Conservation (phyloP, 2,797 vertebrate genomes). For the Oceanodroma leucorhoa region DNA sequence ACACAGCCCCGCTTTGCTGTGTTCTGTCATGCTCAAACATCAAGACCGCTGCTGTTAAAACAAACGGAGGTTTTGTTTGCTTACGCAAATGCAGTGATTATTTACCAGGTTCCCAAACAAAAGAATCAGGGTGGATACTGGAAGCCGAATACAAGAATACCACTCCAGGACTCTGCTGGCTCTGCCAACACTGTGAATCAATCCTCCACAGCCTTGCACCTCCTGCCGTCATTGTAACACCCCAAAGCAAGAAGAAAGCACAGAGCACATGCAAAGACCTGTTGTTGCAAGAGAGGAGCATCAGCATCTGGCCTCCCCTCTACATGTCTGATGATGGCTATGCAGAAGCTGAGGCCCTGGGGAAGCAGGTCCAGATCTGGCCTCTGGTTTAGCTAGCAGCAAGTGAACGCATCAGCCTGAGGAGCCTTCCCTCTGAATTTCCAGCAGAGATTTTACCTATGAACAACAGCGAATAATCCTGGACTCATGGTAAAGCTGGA, state of each 20-base stretch:
- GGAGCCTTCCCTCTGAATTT: neutral
- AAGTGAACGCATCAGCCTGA: neutral
- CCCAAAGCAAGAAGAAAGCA: neutral
- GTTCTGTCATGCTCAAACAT: neutral
- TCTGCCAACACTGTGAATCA: fast-evolving
- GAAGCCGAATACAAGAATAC: neutral
- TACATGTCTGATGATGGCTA: neutral
- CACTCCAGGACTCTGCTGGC: neutral
- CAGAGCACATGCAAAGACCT: neutral
- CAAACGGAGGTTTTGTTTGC: neutral
- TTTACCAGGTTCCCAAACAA: neutral
- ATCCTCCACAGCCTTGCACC: neutral
- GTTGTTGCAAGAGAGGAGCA: neutral
- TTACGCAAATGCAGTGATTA: neutral
- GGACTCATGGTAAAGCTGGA: neutral
- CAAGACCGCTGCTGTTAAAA: neutral
- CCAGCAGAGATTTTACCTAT: neutral
- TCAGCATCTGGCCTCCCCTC: neutral
- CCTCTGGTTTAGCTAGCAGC: neutral
- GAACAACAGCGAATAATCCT: neutral
- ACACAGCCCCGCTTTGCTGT: neutral
- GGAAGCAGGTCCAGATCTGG: neutral
- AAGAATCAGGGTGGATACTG: neutral
- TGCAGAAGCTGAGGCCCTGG: neutral
- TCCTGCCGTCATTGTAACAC: neutral